Conservation (phyloP, 2,113 vertebrate genomes). For the Fulmarus glacialis region DNA sequence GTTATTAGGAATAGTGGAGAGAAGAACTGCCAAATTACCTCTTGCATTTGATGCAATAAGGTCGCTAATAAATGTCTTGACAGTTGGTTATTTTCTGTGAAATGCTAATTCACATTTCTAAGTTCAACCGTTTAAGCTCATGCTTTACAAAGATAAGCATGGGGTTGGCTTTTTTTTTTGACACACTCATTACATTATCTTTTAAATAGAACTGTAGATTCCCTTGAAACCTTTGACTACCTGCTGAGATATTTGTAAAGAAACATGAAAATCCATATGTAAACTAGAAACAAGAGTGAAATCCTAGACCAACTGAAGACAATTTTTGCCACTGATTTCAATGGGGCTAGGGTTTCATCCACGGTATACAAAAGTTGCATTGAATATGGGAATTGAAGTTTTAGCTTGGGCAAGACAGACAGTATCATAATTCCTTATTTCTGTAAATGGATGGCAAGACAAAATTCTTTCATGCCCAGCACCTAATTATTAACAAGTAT, state of each 20-base stretch:
- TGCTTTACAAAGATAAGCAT: neutral
- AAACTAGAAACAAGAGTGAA: neutral
- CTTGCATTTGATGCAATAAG: slow-evolving; percentile 30
- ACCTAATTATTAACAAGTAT: slow-evolving; percentile 27
- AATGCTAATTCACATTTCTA: slow-evolving; percentile 12
- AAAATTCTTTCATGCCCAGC: slow-evolving; percentile 18
- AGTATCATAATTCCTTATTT: slow-evolving; percentile 15
- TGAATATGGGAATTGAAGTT: neutral
- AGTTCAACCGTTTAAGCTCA: neutral
- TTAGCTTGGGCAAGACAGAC: slow-evolving; percentile 1
- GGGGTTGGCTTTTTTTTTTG: neutral
- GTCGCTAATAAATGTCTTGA: slow-evolving; percentile 7
- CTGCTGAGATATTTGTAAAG: slow-evolving; percentile 56
- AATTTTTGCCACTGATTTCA: slow-evolving; percentile 35
- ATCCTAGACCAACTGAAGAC: slow-evolving; percentile 4
- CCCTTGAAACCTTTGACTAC: slow-evolving; percentile 66
- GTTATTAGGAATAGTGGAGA: slow-evolving; percentile 31
- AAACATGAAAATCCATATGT: neutral
- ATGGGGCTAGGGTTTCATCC: neutral
- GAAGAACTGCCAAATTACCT: slow-evolving; percentile 40
- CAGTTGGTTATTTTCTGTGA: neutral
- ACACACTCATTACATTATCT: slow-evolving; percentile 30
- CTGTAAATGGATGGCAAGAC: neutral
- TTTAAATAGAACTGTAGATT: slow-evolving; percentile 34
- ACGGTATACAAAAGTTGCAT: neutral